Conservation (phyloP, 2,888 invertebrate genomes). For the Drosophila pegasa region DNA sequence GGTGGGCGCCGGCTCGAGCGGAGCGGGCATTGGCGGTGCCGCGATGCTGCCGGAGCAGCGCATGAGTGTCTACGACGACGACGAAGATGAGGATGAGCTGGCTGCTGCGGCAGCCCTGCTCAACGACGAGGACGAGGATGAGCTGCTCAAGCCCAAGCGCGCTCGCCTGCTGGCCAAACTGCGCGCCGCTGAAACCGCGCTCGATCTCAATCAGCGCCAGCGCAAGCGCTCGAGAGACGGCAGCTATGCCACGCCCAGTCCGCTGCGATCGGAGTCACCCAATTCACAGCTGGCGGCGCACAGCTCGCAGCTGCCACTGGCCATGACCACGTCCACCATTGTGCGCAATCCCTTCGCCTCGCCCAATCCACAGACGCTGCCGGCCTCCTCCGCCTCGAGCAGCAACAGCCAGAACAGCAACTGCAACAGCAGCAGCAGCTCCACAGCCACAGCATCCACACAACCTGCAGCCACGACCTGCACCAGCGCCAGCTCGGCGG, state of each 20-base stretch:
- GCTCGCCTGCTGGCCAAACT: slow-evolving; percentile 66
- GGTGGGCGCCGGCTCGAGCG: slow-evolving; percentile 86
- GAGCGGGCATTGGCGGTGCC: slow-evolving; percentile 84
- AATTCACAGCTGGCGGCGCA: slow-evolving; percentile 19
- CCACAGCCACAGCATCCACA: slow-evolving; percentile 23
- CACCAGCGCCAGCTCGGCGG: slow-evolving; percentile 3
- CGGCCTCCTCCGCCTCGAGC: slow-evolving; percentile 42
- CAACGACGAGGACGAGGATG: slow-evolving; percentile 87
- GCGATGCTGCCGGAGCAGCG: slow-evolving; percentile 84
- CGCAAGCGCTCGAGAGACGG: slow-evolving; percentile 86
- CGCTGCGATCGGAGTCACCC: slow-evolving; percentile 19
- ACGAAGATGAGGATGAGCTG: slow-evolving; percentile 85
- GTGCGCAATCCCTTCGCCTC: slow-evolving; percentile 84
- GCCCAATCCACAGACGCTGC: slow-evolving; percentile 76
- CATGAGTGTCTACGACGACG: slow-evolving; percentile 81
- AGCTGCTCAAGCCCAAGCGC: slow-evolving; percentile 74
- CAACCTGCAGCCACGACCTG: slow-evolving; percentile 16
- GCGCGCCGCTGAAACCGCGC: slow-evolving; percentile 47
- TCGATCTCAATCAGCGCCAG: slow-evolving; percentile 72
- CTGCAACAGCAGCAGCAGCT: slow-evolving; percentile 19
- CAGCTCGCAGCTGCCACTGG: slow-evolving; percentile 48
- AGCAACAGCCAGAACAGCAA: slow-evolving; percentile 18
- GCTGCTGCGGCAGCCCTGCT: slow-evolving; percentile 48
- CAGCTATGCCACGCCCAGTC: slow-evolving; percentile 72
- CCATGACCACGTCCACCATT: slow-evolving; percentile 82